Evolutionary conservation across 1,140 invertebrate species (phyloP).

Genomic region (Tetragonula clypearis): DNA sequence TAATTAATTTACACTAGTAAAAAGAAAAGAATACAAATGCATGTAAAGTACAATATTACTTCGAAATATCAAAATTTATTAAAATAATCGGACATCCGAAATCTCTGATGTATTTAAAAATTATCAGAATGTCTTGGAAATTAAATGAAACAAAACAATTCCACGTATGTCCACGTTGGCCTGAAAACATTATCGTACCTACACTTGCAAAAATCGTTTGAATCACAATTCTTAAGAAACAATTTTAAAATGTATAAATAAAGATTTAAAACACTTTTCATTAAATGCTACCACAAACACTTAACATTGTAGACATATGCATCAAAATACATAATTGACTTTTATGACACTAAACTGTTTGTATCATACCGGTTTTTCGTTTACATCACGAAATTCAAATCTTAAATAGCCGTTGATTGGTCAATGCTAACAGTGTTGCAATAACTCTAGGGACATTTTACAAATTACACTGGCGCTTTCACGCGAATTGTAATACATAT

Average conservation of each 20-base stretch:
- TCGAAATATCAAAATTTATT: background rate
- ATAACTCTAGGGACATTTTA: conserved; percentile 22
- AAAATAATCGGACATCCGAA: background rate
- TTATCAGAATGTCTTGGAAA: conserved; percentile 1
- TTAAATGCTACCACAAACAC: background rate
- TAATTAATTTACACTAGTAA: conserved; percentile 5
- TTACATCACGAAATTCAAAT: conserved; percentile 61
- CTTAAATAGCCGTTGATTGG: conserved; percentile 47
- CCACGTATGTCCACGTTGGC: conserved; percentile 1
- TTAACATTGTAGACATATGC: background rate
- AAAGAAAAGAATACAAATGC: background rate
- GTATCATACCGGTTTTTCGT: conserved; percentile 63
- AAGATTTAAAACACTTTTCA: background rate
- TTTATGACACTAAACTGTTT: conserved; percentile 21
- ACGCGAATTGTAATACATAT: background rate
- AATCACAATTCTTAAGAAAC: background rate
- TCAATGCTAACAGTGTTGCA: background rate
- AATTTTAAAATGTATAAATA: background rate
- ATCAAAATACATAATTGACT: conserved; percentile 20
- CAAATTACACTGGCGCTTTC: background rate
- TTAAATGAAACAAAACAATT: conserved; percentile 1
- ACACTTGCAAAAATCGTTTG: background rate
- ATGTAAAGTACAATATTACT: background rate
- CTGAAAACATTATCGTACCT: conserved; percentile 2
- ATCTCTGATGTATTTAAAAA: background rate